Evolutionary conservation across 2,888 invertebrate species (phyloP).

Genomic region (Stomorhina lunata): DNA sequence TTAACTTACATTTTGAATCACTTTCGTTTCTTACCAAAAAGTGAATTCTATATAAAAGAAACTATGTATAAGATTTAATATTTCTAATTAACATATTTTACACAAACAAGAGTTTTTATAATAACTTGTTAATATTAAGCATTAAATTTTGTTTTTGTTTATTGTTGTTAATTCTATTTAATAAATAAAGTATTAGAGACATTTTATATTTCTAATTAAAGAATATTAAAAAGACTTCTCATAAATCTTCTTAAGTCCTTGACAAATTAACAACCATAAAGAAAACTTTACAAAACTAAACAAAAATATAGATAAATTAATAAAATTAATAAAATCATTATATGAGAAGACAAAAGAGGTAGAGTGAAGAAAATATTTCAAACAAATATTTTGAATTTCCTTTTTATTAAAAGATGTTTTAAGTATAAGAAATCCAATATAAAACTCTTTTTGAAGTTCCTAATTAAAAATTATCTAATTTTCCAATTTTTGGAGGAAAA

Average conservation of each 20-base stretch:
- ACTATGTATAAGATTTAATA: too few relatives aligned
- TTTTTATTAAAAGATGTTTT: too few relatives aligned
- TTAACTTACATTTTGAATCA: too few relatives aligned
- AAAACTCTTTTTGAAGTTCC: too few relatives aligned
- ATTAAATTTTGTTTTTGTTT: background rate
- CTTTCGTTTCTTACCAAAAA: too few relatives aligned
- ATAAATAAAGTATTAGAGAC: background rate
- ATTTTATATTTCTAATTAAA: slow-evolving; percentile 27
- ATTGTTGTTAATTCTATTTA: slow-evolving; percentile 14
- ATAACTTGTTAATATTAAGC: background rate
- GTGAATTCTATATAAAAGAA: too few relatives aligned
- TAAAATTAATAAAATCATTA: background rate
- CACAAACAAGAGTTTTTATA: background rate
- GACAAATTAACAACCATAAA: slow-evolving; percentile 29
- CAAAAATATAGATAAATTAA: slow-evolving; percentile 5
- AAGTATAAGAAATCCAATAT: too few relatives aligned
- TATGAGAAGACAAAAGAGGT: background rate
- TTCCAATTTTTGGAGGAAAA: too few relatives aligned
- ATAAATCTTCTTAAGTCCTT: background rate
- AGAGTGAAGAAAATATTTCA: background rate
- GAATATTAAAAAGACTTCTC: background rate
- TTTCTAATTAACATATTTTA: background rate
- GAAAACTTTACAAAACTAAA: background rate
- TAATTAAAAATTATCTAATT: too few relatives aligned
- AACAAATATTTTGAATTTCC: background rate